Evolutionary conservation across 2,797 vertebrate species (phyloP), one percentile per base, ranked within the genome.

Genomic region (Acropternis orthonyx): DNA sequence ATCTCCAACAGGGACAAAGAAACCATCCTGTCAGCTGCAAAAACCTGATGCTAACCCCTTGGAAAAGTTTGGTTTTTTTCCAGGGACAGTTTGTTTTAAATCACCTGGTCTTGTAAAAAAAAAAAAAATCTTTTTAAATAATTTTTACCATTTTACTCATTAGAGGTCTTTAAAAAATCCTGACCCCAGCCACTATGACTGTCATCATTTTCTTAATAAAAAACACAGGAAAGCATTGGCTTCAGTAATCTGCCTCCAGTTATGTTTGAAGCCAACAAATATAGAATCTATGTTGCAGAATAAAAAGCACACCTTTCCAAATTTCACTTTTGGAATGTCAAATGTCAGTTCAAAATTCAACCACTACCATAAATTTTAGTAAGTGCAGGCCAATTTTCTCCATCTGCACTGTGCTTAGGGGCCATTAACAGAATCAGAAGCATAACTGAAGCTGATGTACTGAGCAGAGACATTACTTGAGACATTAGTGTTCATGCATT

Each of bases 271-370:
- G 78, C 68, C 78, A 96, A 93, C 11, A 91, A 94, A 89, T 56
- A 83, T 43, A 93, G 87, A 94, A 69, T 28, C 43, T 54, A 5
- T 27, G 10, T 61, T 55, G 92, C 6, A 88, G 74, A 43, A 52
- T 30, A 83, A 66, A 78, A 88, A 26, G 0, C 9, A 69, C 23
- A 59, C 17, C 23, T 91, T 87, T 93, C 75, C 52, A 85, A 68
- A 82, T 67, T 80, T 91, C 41, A 77, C 52, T 77, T 89, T 46
- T 44, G 65, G 72, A 93, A 89, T 34, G 78, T 93, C 81, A 89
- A 96, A 71, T 63, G 32, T 67, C 74, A 37, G 75, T 93, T 89
- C 44, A 93, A 89, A 89, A 91, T 80, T 91, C 75, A 92, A 77
- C 34, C 12, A 54, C 22, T 43, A 76, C n/a, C 4, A 26, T 93